These are phyloP conservation scores for Drosophila rellima DNA, from an alignment of 2,888 invertebrate species.

Conservation along the genomic window DNA sequence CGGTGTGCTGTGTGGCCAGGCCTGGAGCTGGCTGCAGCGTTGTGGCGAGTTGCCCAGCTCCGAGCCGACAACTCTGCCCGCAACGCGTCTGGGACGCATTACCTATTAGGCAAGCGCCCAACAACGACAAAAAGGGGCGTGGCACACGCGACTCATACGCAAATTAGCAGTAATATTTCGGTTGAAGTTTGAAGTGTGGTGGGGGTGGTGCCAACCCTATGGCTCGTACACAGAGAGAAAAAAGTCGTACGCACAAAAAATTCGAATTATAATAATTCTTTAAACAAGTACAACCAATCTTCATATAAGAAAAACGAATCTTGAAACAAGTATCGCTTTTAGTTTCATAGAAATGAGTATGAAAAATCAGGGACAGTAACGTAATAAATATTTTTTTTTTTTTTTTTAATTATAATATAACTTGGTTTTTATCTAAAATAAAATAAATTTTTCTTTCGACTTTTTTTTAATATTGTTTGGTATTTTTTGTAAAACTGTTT, in stretches of 20 bases:
- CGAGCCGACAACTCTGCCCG: slow-evolving; percentile 69
- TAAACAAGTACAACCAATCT: no score
- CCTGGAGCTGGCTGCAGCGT: slow-evolving; percentile 73
- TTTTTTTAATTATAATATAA: no score
- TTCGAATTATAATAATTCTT: no score
- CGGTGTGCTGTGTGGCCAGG: slow-evolving; percentile 72
- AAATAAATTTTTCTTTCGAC: no score
- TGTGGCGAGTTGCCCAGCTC: slow-evolving; percentile 73
- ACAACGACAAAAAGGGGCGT: slow-evolving; percentile 27
- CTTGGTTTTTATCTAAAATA: no score
- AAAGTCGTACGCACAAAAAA: not conserved
- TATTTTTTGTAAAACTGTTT: no score
- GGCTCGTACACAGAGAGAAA: slow-evolving; percentile 11
- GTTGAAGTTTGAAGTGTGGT: slow-evolving; percentile 6
- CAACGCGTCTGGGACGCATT: slow-evolving; percentile 69
- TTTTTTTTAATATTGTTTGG: no score
- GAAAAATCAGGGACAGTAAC: no score
- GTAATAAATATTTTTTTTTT: no score
- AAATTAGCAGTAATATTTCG: slow-evolving; percentile 41
- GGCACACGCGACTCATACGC: slow-evolving; percentile 52
- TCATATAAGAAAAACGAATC: no score
- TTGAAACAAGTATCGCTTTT: no score
- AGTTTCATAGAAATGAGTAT: no score
- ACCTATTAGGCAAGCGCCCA: slow-evolving; percentile 59
- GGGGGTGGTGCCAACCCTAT: slow-evolving; percentile 1